Percentiles rank a stretch among this genome's conserved stretches.
These are phyloP conservation scores for Neosilurus hyrtlii DNA, from an alignment of 2,797 vertebrate genomes.

Conservation along the genomic window DNA sequence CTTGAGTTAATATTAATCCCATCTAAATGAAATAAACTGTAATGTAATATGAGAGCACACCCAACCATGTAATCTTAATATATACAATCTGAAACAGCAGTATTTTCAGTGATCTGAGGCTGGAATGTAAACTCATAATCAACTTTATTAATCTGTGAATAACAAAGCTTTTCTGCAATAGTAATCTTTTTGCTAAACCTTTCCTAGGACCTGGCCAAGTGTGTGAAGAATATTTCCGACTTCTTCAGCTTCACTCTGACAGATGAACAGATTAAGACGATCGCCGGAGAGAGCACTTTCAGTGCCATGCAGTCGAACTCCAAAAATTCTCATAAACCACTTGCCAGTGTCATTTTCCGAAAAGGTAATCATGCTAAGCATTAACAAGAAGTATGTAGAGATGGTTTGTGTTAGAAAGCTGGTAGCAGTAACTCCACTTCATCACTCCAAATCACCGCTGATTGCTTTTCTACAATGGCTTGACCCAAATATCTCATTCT, in stretches of 20 bases:
- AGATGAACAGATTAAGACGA: constrained; percentile 57
- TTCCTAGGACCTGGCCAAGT: constrained; percentile 58
- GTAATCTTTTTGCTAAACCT: not conserved
- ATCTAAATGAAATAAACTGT: not conserved
- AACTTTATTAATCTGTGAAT: no score
- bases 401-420: not conserved
- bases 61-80: no score
- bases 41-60: not conserved
- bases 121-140: no score
- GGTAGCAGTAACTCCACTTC: not conserved
- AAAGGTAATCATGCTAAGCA: constrained; percentile 57
- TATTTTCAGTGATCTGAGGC: not conserved
- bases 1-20: not conserved
- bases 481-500: not conserved
- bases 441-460: not conserved
- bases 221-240: constrained; percentile 57
- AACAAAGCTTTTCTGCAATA: not conserved
- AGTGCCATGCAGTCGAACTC: constrained; percentile 56
- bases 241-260: constrained; percentile 60
- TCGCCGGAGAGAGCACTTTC: constrained; percentile 60
- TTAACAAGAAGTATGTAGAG: not conserved
- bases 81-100: no score
- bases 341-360: constrained; percentile 60
- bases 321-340: constrained; percentile 54
- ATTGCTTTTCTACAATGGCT: not conserved